These are phyloP conservation scores for Antigone vipio DNA, from an alignment of 2,113 vertebrate genomes.

Conservation along the genomic window DNA sequence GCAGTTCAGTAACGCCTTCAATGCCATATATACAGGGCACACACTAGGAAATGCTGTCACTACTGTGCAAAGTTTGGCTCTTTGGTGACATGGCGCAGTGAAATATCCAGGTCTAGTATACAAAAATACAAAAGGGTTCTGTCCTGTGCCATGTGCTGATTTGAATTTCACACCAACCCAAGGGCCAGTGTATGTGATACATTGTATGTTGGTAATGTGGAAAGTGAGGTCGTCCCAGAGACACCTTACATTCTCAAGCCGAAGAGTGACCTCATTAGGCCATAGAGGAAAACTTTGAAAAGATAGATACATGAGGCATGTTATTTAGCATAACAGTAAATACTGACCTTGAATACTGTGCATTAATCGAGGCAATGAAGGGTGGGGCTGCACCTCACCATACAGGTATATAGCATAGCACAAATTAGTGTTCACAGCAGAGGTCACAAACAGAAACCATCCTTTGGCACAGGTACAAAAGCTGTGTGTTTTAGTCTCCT, in stretches of 20 bases:
- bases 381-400: background rate
- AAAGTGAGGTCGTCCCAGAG: background rate
- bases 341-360: background rate
- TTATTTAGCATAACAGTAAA: background rate
- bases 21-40: background rate
- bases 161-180: background rate
- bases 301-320: background rate
- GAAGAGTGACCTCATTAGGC: background rate
- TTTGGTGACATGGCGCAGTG: background rate
- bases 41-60: background rate
- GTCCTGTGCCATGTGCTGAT: background rate
- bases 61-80: background rate
- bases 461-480: background rate
- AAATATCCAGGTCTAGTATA: background rate
- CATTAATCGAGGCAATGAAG: background rate
- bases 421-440: background rate
- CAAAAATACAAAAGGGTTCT: background rate
- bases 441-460: background rate
- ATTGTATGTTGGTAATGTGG: background rate
- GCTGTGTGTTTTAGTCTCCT: background rate
- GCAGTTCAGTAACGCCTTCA: background rate
- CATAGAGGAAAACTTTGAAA: background rate
- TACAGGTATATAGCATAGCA: background rate
- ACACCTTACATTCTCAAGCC: background rate
- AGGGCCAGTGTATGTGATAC: background rate